Base-by-base conservation (phyloP, 2,888 invertebrate species). In the Chironomus tentans region DNA sequence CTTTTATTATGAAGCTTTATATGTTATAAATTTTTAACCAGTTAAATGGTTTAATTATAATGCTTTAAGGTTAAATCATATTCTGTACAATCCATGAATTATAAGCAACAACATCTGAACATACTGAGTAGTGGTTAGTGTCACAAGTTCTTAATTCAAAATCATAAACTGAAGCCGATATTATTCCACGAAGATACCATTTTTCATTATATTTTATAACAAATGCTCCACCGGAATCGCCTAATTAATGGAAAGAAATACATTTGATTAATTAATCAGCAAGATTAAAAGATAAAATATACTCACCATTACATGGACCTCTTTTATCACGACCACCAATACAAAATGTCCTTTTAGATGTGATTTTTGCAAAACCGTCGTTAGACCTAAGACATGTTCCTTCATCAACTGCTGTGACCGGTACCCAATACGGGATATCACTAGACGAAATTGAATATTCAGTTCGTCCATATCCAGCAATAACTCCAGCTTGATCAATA, bases 341-440 rank as follows among this genome's bases (percentile, higher is more conserved):
- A 46, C 87, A 86, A 77, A 86, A 84, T 0, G 86, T 86, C 56
- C 81, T 82, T 70, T 84, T 82, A 1, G 86, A 85, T 0, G 85
- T 85, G 18, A 82, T 77, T 4, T 78, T 73, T 5, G 79, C 80
- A 76, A 85, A 86, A 71, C 82, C 81, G 7, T 80, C 73, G 76
- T 85, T 83, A 10, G 85, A 85, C 77, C 84, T 81, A 15, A 86
- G 81, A 79, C 88, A 88, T 7, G 38, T 38, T 38, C 38, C 38
- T 38, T 81, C 81, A 61, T 84, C 84, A 79, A 87, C 83, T 48
- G 85, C 84, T 0, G 87, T 86, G 77, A 88, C 84, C 0, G 86
- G 85, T 4, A 86, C 6, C 5, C 13, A 24, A 65, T 21, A 13
- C 24, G 5, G 21, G 2, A 65, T 65, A 2, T 56, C 18, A 56